Evolutionary conservation across 2,888 invertebrate species (phyloP).

Genomic region (Acanthopleura granulata): DNA sequence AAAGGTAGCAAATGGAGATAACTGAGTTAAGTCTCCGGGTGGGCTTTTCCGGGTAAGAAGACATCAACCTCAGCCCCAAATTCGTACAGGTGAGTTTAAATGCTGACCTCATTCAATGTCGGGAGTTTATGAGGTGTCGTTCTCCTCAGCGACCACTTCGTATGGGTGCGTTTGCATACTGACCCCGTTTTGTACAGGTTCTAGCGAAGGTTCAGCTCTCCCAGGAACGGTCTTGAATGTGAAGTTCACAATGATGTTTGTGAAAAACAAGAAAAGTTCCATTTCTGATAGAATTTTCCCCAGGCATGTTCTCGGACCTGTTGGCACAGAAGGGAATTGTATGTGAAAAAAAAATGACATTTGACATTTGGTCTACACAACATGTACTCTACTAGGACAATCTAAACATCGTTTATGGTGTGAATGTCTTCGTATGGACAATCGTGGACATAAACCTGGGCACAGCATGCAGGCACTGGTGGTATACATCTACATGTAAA

Average conservation of each 20-base stretch:
- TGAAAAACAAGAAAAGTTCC: conserved; percentile 31
- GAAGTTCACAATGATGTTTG: conserved; percentile 29
- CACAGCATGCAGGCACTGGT: no score
- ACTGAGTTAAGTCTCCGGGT: no score
- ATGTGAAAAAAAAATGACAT: no score
- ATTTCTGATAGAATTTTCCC: conserved; percentile 30
- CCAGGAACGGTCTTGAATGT: conserved; percentile 24
- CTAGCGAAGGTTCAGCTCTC: conserved; percentile 18
- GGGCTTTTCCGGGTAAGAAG: no score
- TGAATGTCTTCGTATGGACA: conserved; percentile 5
- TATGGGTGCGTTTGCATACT: conserved; percentile 24
- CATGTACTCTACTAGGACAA: not conserved
- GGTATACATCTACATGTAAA: no score
- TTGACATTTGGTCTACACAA: no score
- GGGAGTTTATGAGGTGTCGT: no score
- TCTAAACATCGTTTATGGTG: not conserved
- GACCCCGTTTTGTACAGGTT: conserved; percentile 25
- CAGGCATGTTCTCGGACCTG: conserved; percentile 32
- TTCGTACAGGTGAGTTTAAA: no score
- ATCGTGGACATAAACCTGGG: no score
- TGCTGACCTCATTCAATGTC: no score
- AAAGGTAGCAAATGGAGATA: no score
- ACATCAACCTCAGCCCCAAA: no score
- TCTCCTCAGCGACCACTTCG: conserved; percentile 21
- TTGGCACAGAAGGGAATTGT: not conserved